phyloP scores from a whole-genome alignment of 2,113 vertebrate genomes.

The Cavia aperea region DNA sequence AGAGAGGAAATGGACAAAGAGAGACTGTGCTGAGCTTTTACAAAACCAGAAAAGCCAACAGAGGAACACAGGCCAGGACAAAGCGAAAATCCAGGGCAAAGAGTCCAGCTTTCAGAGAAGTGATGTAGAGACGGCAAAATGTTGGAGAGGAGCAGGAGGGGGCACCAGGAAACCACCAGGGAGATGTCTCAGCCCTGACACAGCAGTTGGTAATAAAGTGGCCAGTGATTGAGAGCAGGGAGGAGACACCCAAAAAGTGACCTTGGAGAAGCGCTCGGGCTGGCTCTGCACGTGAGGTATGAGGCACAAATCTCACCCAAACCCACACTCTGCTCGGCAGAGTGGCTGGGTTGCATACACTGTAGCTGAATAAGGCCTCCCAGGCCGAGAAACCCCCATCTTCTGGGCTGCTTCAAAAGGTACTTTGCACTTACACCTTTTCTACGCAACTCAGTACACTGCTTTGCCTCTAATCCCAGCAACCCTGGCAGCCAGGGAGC shows the following conservation, averaged over 20 bases:
- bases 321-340: not conserved
- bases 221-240: not conserved
- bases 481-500: not conserved
- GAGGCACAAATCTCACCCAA: not conserved
- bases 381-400: not conserved
- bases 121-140: not conserved
- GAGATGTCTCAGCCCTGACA: not conserved
- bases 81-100: not conserved
- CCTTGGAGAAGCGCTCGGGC: not conserved
- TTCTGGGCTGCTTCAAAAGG: slow-evolving; percentile 23
- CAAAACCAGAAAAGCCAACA: not conserved
- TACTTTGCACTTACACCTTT: not conserved
- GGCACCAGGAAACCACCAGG: not conserved
- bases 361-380: slow-evolving; percentile 34
- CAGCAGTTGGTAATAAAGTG: not conserved
- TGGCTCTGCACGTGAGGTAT: not conserved
- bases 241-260: not conserved
- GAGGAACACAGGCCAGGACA: not conserved
- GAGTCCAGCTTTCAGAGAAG: not conserved
- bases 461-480: not conserved
- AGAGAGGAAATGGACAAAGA: slow-evolving; percentile 48
- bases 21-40: slow-evolving; percentile 36
- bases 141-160: not conserved
- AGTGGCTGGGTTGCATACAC: not conserved
- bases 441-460: not conserved